These are phyloP conservation scores for Crenuchus spilurus DNA, from an alignment of 2,797 vertebrate species.

Conservation along the genomic window DNA sequence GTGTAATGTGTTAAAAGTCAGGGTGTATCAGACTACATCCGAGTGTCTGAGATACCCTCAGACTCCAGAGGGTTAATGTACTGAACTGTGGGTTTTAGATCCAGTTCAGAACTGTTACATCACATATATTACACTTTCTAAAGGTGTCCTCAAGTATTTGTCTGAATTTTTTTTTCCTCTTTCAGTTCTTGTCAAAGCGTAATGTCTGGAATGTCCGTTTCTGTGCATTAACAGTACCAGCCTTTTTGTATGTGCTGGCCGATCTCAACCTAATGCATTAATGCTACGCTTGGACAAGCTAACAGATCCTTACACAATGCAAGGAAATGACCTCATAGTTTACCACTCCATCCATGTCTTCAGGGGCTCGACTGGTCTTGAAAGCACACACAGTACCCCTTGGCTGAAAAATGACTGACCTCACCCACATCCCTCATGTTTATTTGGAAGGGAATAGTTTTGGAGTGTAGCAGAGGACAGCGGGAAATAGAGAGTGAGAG, in stretches of 20 bases:
- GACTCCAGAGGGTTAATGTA: too few species aligned
- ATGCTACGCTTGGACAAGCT: neutral
- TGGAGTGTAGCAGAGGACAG: neutral
- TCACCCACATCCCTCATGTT: neutral
- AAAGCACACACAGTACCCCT: conserved; percentile 7
- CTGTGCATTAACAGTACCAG: neutral
- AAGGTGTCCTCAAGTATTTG: too few species aligned
- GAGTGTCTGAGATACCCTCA: too few species aligned
- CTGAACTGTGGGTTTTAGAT: too few species aligned
- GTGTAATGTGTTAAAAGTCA: too few species aligned
- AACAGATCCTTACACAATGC: conserved; percentile 31
- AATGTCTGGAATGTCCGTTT: conserved; percentile 1
- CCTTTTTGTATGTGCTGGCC: neutral
- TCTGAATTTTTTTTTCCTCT: too few species aligned
- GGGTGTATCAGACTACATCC: too few species aligned
- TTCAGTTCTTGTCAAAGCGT: too few species aligned
- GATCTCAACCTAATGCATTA: neutral
- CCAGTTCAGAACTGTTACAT: too few species aligned
- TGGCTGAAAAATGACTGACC: conserved; percentile 8
- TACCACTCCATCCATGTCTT: conserved; percentile 37
- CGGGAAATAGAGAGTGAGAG: neutral
- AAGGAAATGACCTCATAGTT: conserved; percentile 50
- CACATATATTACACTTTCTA: too few species aligned
- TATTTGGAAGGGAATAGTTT: conserved; percentile 9
- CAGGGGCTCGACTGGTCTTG: conserved; percentile 19